A percentile compares a stretch with the other conserved stretches of the same genome.
These are phyloP conservation scores for Montipora cactus DNA, from an alignment of 64 coral and sea anemone genomes.

Conservation along the genomic window DNA sequence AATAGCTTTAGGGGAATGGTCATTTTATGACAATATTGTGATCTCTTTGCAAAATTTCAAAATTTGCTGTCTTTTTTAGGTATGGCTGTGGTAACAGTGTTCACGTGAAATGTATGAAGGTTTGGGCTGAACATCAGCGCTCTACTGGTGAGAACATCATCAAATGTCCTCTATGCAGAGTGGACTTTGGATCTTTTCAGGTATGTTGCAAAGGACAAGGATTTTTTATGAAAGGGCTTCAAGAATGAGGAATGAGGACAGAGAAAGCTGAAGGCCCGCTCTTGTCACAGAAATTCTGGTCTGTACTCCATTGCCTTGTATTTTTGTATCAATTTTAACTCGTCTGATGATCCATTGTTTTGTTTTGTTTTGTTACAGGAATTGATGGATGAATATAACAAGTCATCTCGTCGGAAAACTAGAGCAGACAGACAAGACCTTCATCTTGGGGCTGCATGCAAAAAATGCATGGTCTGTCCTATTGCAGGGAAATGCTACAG, in stretches of 20 bases:
- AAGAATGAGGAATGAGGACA: no score
- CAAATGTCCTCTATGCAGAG: constrained; percentile 97
- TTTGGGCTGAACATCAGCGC: constrained; percentile 98
- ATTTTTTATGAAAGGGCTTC: neutral
- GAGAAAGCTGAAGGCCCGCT: no score
- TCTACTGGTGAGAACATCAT: constrained; percentile 95
- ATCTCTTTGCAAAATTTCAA: neutral
- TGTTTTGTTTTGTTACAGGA: constrained; percentile 46
- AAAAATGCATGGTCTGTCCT: constrained; percentile 81
- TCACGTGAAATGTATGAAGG: constrained; percentile 97
- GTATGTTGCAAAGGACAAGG: constrained; percentile 18
- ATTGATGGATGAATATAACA: constrained; percentile 86
- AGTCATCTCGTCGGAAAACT: constrained; percentile 84
- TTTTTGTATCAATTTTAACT: neutral
- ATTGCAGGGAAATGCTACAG: constrained; percentile 97
- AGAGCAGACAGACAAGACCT: constrained; percentile 96
- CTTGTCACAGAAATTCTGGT: no score
- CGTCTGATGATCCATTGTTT: neutral
- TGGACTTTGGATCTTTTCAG: constrained; percentile 99
- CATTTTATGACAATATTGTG: neutral
- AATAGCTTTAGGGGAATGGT: no score
- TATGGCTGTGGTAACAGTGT: constrained; percentile 98
- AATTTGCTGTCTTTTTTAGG: constrained; percentile 26
- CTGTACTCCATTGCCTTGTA: neutral
- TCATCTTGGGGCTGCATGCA: constrained; percentile 87